phyloP scores from a whole-genome alignment of 2,113 vertebrate species.

The Heloderma charlesbogerti region DNA sequence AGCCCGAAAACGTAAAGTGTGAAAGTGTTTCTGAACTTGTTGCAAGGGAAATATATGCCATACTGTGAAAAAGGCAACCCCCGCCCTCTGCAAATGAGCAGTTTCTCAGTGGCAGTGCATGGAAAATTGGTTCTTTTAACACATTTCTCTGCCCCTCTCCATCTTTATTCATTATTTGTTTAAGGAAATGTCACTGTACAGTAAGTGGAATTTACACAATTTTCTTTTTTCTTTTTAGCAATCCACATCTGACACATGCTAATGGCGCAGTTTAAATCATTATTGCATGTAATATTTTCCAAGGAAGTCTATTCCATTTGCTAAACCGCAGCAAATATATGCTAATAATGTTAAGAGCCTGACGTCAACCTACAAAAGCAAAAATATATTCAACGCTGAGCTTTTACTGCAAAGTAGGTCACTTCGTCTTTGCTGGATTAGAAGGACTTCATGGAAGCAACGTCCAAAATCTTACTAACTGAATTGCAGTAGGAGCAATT shows the following conservation, averaged over 20 bases:
- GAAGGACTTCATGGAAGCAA: not conserved
- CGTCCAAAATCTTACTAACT: not conserved
- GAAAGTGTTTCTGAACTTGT: not conserved
- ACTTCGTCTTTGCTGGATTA: not conserved
- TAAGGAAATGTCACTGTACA: constrained; percentile 45
- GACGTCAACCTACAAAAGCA: constrained; percentile 12
- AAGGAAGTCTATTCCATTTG: constrained; percentile 4
- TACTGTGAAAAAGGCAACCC: not conserved
- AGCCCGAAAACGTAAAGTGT: rapidly evolving
- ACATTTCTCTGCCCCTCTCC: not conserved
- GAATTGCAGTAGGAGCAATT: not conserved
- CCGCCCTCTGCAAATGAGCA: not conserved
- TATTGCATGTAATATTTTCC: constrained; percentile 38
- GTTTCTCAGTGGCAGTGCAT: not conserved
- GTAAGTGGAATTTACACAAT: constrained; percentile 39
- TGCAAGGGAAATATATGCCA: rapidly evolving
- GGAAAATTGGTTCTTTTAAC: constrained; percentile 25
- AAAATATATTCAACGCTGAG: not conserved
- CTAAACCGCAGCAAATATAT: constrained; percentile 14
- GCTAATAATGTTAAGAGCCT: constrained; percentile 14
- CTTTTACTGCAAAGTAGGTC: not conserved
- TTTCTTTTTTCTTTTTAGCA: constrained; percentile 17
- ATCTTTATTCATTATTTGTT: constrained; percentile 38
- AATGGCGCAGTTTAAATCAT: constrained; percentile 65
- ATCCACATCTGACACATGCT: constrained; percentile 38